Evolutionary conservation across 1,140 invertebrate genomes (phyloP), one percentile per base, ranked within the genome.

Genomic region (Caenorhabditis briggsae): DNA sequence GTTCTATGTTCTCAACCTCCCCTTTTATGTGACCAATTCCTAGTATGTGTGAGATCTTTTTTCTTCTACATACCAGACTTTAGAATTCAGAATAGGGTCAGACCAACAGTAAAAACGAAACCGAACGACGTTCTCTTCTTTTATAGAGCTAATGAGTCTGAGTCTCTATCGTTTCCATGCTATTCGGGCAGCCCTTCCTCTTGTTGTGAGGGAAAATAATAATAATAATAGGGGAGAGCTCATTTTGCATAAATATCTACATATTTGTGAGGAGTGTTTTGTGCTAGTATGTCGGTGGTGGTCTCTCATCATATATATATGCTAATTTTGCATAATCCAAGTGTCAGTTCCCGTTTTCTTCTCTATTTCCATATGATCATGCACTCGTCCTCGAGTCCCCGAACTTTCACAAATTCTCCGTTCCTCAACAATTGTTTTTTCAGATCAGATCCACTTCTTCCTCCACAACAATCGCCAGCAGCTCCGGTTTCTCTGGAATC

Each of bases 171-270:
- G 6, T 16, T 70, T 43, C 41, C 43, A 16, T 23, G 1, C 64
- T 70, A 6, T 70, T n/a, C 43, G 33, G 16, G 5, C 18, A 12
- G 33, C 16, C 43, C 43, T 46, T 43, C 18, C 20, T 61, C 59
- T 61, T 20, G 56, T 58, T 61, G 56, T 2, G 2, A 8, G 5
- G 5, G 33, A 46, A 43, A 33, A 70, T 43, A 70, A 43, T 16
- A 70, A 70, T 70, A 59, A 16, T 59, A 70, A 46, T 70, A 46
- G 16, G 64, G 43, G 18, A 78, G 20, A 50, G 46, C 46, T 78
- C 70, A 78, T 78, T 78, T 78, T 78, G 70, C 70, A 50, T 78
- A n/a, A 50, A 23, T 78, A 78, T 78, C 16, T 78, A 41, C 41
- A 20, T 78, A 41, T 20, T 78, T 25, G 46, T 78, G 70, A 33